Evolutionary conservation across 1,140 invertebrate genomes (phyloP), one percentile per base, ranked within the genome.

Genomic region (Aphelinus atriplicis): DNA sequence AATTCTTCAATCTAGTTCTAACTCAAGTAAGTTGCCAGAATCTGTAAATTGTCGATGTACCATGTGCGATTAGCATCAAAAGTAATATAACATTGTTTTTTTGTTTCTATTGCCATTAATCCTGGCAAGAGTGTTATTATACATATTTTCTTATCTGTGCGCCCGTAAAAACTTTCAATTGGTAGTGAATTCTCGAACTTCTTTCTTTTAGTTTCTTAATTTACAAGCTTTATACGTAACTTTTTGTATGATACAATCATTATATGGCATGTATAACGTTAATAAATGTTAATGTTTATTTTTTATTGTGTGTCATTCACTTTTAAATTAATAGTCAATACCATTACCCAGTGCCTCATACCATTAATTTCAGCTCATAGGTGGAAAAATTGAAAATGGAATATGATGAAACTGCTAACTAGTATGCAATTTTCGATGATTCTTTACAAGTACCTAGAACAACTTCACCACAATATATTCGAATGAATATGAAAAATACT

Each of bases 201-300:
- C 75, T 73, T 80, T 83, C 81, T 73, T 81, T 83, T 80, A 78
- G 26, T 81, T 60, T 78, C 68, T 64, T 74, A 71, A 48, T 76
- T 72, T 70, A 68, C 65, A 65, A 71, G 60, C 62, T 76, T 71
- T 71, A 71, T 71, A 76, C 64, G 71, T 64, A 63, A 26, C 60
- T 76, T 81, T 84, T 84, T 85, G 80, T 85, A 80, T 79, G 80
- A 80, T 84, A 81, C 80, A 80, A 82, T 82, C 80, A 80, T 78
- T 75, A 75, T 77, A 79, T 78, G 78, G 80, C 79, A 80, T 83
- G 78, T 84, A 80, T 84, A 83, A 83, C 78, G 75, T 82, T 86
- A 86, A 86, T 86, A 84, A 86, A 85, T 84, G 83, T 85, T 84
- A 81, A 84, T 86, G 78, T 84, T 84, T 81, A 81, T 83, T 86